Evolutionary conservation across 2,113 vertebrate species (phyloP), one percentile per base, ranked within the genome.

Genomic region (Climacteris rufus): DNA sequence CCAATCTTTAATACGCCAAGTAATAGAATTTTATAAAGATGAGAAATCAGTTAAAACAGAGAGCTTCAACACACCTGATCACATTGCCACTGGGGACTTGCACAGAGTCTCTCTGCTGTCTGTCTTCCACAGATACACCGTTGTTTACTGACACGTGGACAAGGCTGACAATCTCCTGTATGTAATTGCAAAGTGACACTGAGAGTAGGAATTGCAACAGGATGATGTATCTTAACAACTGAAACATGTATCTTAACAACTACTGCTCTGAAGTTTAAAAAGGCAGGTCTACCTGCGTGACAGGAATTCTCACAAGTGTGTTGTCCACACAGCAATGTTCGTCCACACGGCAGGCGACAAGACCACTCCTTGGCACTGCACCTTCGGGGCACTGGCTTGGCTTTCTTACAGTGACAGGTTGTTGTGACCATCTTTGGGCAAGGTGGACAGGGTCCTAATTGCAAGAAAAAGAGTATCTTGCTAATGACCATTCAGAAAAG

Each of bases 281-380:
- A 6, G 59, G 13, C 11, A 52, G 20, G 21, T 53, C 59, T 97
- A 99, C 99, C 99, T 98, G 98, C 89, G 7, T 99, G 98, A 91
- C 99, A 99, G 89, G 96, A 57, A 93, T 97, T 97, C 94, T 98
- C 97, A 93, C 99, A 99, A 65, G 95, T 87, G 82, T 99, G 99
- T 2, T 99, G 99, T n/a, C 97, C 98, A 93, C 99, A 99, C 18
- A 98, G 97, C 75, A 99, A 54, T 1, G 87, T 96, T 39, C 77
- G 98, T 27, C 98, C 97, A 56, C 99, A 99, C 0, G 94, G 97
- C 95, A 98, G 95, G 83, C 93, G 97, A 63, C 99, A 99, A 0
- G 98, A 99, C 99, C 99, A 99, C 6, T 98, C 97, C 97, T 99
- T 99, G 96, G 98, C 97, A 91, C 99, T 99, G 97, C 99, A 99